phyloP scores from a whole-genome alignment of 2,113 vertebrate genomes.

The Takifugu flavidus region DNA sequence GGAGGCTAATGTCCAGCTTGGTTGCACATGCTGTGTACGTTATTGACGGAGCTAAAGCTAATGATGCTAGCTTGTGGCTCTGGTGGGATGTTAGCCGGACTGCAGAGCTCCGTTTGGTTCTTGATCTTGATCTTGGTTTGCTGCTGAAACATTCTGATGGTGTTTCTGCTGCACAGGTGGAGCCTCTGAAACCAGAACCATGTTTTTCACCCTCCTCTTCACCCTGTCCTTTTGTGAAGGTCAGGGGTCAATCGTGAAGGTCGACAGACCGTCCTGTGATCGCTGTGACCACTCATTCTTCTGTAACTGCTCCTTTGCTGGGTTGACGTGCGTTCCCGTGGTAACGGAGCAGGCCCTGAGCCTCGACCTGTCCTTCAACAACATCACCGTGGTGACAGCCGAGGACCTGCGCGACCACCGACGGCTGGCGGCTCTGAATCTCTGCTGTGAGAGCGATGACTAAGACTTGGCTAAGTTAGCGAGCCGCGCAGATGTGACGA shows the following conservation, averaged over 20 bases:
- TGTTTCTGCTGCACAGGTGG: too few relatives aligned
- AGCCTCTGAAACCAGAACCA: too few relatives aligned
- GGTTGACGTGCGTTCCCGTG: constrained; percentile 29
- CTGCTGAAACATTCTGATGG: too few relatives aligned
- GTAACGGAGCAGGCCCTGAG: constrained; percentile 23
- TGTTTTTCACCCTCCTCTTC: neutral
- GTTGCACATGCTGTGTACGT: too few relatives aligned
- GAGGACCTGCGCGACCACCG: constrained; percentile 15
- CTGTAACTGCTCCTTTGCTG: constrained; percentile 47
- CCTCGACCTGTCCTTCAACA: constrained; percentile 52
- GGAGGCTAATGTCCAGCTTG: too few relatives aligned
- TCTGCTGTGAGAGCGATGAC: constrained; percentile 24
- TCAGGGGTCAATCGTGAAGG: neutral
- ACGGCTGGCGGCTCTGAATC: constrained; percentile 16
- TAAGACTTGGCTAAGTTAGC: too few relatives aligned
- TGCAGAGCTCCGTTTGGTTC: too few relatives aligned
- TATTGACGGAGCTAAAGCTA: too few relatives aligned
- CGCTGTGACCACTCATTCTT: constrained; percentile 25
- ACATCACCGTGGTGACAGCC: constrained; percentile 19
- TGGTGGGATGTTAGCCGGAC: too few relatives aligned
- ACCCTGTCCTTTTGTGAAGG: neutral
- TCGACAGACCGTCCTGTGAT: constrained; percentile 1
- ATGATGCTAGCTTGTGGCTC: too few relatives aligned
- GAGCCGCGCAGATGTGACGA: too few relatives aligned
- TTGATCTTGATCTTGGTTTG: too few relatives aligned